Evolutionary conservation across 1,140 invertebrate genomes (phyloP).

Genomic region (Pteromalus puparum): DNA sequence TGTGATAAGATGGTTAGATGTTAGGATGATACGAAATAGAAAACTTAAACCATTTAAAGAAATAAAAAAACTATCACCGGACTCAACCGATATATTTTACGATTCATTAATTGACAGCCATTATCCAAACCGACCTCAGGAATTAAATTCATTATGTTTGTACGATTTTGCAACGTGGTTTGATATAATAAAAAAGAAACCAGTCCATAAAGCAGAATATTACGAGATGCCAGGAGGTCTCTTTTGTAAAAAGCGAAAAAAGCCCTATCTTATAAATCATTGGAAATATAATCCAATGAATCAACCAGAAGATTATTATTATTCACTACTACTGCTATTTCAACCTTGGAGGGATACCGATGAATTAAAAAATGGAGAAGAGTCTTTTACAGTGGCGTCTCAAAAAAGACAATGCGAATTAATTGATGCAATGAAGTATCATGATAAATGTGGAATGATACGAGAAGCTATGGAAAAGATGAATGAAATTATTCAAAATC

Average conservation of each 20-base stretch:
- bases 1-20: slow-evolving; percentile 66
- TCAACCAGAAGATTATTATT: slow-evolving; percentile 54
- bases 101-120: slow-evolving; percentile 58
- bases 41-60: slow-evolving; percentile 60
- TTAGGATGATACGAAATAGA: slow-evolving; percentile 59
- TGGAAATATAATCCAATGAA: slow-evolving; percentile 53
- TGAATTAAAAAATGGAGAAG: slow-evolving; percentile 52
- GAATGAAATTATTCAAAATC: too few species aligned
- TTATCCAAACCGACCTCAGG: slow-evolving; percentile 57
- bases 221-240: slow-evolving; percentile 34
- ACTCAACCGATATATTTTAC: slow-evolving; percentile 58
- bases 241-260: slow-evolving; percentile 55
- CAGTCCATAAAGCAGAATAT: slow-evolving; percentile 23
- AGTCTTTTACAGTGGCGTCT: slow-evolving; percentile 53
- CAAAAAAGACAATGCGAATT: too few species aligned
- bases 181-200: slow-evolving; percentile 53
- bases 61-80: slow-evolving; percentile 50
- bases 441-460: too few species aligned
- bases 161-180: slow-evolving; percentile 58
- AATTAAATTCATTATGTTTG: slow-evolving; percentile 49
- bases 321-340: slow-evolving; percentile 55
- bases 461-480: too few species aligned
- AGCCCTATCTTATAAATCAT: slow-evolving; percentile 56
- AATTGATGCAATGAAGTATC: too few species aligned
- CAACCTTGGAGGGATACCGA: slow-evolving; percentile 54